Evolutionary conservation across 1,140 invertebrate species (phyloP), one percentile per base, ranked within the genome.

Genomic region (Caenorhabditis inopinata): DNA sequence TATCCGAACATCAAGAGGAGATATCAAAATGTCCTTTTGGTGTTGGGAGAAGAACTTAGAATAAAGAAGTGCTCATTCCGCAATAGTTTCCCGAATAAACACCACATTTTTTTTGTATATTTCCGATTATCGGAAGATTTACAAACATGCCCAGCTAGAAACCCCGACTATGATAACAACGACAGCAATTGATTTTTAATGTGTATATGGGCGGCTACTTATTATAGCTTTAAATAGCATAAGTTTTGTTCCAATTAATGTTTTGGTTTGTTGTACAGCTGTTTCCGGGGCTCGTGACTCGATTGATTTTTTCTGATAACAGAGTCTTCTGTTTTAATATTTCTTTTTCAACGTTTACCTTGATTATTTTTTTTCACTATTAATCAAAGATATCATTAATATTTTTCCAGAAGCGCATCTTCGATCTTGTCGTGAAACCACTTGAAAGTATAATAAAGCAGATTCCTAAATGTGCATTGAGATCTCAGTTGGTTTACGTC

Each of bases 361-460:
- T 25, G 11, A 25, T 11, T 48, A 25, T 58, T 32, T 1, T 29
- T 42, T n/a, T 1, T 32, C 12, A 21, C 38, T 7, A 21, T 42
- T 42, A 29, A 21, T 42, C 58, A 5, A 68, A 21, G 1, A 51
- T 9, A 9, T 38, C 38, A 35, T 73, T 73, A 25, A 18, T 73
- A 42, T 32, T 53, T 74, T 81, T 81, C 29, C 58, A 82, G 81
- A 82, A 75, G 35, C 80, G 58, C 35, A 47, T 82, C n/a, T 51
- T 82, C 29, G 46, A 58, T 23, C 51, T 75, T 18, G 38, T 75
- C 38, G 68, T 79, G 14, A 42, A 79, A 25, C 78, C 78, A 14
- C 78, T 79, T 18, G 32, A 51, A 27, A 42, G 32, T 23, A 46
- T 79, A 35, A 48, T 75, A 4, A 74, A 73, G 21, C 32, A 38